Percentiles rank a stretch among this genome's conserved stretches.
phyloP scores from a whole-genome alignment of 2,113 vertebrate species.

The Taxidea taxus region DNA sequence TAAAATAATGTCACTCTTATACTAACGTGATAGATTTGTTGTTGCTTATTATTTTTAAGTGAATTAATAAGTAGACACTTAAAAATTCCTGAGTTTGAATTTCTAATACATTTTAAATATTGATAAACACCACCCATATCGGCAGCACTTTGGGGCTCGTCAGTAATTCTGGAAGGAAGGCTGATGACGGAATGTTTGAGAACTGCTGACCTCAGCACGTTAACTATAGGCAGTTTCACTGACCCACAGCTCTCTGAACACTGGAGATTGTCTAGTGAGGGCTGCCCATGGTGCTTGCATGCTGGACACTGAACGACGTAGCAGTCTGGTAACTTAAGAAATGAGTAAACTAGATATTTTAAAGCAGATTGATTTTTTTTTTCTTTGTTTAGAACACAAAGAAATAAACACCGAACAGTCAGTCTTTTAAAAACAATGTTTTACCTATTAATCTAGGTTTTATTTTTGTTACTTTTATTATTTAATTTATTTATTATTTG shows the following conservation, averaged over 20 bases:
- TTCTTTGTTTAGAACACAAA: neutral
- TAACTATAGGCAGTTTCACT: neutral
- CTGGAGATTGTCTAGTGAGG: neutral
- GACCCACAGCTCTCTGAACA: neutral
- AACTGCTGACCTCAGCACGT: neutral
- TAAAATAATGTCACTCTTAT: neutral
- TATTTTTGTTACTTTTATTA: constrained; percentile 13
- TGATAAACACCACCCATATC: neutral
- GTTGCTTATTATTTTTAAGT: neutral
- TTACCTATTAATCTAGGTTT: neutral
- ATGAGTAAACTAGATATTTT: neutral
- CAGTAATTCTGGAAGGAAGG: neutral
- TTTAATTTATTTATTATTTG: too few species aligned
- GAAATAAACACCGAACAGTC: neutral
- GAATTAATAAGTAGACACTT: neutral
- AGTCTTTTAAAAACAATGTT: neutral
- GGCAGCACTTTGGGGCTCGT: neutral
- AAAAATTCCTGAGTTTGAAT: neutral
- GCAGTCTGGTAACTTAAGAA: neutral
- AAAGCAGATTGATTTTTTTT: neutral
- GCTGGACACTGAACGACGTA: neutral
- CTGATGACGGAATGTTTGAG: neutral
- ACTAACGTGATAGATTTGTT: neutral
- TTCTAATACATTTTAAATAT: neutral
- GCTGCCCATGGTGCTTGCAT: neutral